Percentiles rank a stretch among this genome's conserved stretches.
Evolutionary conservation across 2,797 vertebrate genomes (phyloP).

Genomic region (Sciurus carolinensis): DNA sequence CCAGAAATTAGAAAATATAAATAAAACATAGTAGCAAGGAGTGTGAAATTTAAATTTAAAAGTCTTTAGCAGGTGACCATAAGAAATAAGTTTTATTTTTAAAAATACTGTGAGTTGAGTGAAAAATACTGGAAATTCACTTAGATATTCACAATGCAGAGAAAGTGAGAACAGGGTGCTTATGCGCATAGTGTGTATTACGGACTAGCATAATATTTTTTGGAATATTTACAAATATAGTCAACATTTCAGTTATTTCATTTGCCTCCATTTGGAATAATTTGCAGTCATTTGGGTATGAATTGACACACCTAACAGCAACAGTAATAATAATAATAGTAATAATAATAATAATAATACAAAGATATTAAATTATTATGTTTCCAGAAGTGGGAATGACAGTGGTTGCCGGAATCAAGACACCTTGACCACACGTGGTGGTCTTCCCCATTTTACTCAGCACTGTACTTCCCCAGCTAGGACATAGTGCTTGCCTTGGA

Average conservation of each 20-base stretch:
- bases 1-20: slow-evolving; percentile 38
- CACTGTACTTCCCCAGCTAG: neutral
- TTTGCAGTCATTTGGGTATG: neutral
- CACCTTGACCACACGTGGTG: neutral
- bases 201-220: too few relatives aligned
- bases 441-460: neutral
- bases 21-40: neutral
- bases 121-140: neutral
- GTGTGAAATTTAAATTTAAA: neutral
- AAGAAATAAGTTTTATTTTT: neutral
- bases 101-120: neutral
- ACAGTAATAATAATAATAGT: neutral
- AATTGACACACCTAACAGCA: neutral
- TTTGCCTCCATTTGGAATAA: neutral
- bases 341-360: neutral
- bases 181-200: neutral
- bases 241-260: too few relatives aligned
- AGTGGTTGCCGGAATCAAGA: neutral
- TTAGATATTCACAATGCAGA: neutral
- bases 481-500: neutral
- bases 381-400: neutral
- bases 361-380: neutral
- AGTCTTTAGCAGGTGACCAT: neutral
- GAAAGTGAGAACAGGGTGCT: neutral
- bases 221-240: too few relatives aligned